phyloP scores from a whole-genome alignment of 1,140 invertebrate genomes.

The Bradynema listronoti region DNA sequence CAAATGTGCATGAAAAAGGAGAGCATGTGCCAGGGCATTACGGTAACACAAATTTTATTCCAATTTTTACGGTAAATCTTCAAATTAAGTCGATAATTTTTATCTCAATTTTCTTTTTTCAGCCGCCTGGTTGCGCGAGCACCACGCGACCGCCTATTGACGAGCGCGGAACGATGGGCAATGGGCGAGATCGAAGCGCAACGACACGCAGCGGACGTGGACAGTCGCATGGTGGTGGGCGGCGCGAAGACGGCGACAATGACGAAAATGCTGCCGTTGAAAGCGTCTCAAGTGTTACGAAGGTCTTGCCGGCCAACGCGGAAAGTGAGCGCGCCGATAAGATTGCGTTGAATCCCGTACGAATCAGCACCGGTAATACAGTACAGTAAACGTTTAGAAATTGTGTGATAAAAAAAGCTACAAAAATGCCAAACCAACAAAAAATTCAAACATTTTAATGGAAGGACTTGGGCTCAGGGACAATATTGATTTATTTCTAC shows the following conservation, averaged over 20 bases:
- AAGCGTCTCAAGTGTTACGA: background rate
- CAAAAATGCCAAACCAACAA: too few species aligned
- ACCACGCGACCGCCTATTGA: conserved; percentile 14
- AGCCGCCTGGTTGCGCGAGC: conserved; percentile 44
- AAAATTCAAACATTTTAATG: too few species aligned
- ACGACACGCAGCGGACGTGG: background rate
- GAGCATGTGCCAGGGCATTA: conserved; percentile 54
- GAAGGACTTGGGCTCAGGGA: too few species aligned
- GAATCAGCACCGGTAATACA: too few species aligned
- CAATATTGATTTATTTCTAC: too few species aligned
- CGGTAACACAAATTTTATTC: conserved; percentile 26
- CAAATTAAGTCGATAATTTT: background rate
- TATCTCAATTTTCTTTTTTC: conserved; percentile 2
- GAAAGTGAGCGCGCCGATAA: background rate
- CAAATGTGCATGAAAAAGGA: conserved; percentile 57
- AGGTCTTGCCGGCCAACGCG: background rate
- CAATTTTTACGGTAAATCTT: background rate
- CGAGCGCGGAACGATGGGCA: conserved; percentile 5
- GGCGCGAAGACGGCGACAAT: conserved; percentile 4
- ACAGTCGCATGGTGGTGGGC: background rate
- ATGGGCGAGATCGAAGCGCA: conserved; percentile 14
- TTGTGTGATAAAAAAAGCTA: too few species aligned
- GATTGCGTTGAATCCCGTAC: too few species aligned
- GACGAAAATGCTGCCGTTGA: conserved; percentile 5
- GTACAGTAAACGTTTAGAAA: too few species aligned